These are phyloP conservation scores for Catocala sponsa DNA, from an alignment of 2,888 invertebrate genomes.

Conservation along the genomic window DNA sequence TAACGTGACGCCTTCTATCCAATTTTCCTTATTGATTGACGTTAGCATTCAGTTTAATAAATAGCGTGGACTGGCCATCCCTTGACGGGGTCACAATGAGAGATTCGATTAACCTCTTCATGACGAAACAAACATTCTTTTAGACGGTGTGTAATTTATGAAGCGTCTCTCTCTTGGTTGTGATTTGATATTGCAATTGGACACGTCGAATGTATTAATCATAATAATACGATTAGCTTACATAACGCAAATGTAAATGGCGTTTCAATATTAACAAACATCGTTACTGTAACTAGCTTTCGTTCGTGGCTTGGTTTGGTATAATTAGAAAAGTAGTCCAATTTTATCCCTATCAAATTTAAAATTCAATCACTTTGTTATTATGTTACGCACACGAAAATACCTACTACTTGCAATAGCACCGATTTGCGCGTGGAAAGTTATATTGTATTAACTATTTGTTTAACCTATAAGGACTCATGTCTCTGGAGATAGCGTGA, in stretches of 20 bases:
- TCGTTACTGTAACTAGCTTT: not conserved
- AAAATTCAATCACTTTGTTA: too few species aligned
- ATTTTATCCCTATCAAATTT: too few species aligned
- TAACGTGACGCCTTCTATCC: constrained; percentile 62
- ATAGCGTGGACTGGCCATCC: constrained; percentile 59
- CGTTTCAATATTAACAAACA: constrained; percentile 22
- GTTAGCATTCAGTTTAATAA: constrained; percentile 66
- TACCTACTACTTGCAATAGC: too few species aligned
- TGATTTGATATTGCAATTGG: constrained; percentile 46
- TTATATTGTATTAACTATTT: too few species aligned
- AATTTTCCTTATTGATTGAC: constrained; percentile 69
- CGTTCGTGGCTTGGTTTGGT: not conserved
- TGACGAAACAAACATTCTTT: constrained; percentile 61
- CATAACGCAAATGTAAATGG: constrained; percentile 40
- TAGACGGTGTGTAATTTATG: constrained; percentile 55
- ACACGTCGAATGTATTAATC: constrained; percentile 45
- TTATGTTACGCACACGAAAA: too few species aligned
- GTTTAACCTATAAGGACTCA: too few species aligned
- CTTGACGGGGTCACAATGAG: constrained; percentile 65
- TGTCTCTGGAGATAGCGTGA: too few species aligned
- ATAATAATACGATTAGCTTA: constrained; percentile 33
- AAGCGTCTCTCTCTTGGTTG: constrained; percentile 36
- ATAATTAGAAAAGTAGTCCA: too few species aligned
- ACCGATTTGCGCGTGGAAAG: too few species aligned
- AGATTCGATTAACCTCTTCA: constrained; percentile 71